These are phyloP conservation scores for Diachasma alloeum DNA, from an alignment of 1,140 invertebrate species.

Conservation along the genomic window DNA sequence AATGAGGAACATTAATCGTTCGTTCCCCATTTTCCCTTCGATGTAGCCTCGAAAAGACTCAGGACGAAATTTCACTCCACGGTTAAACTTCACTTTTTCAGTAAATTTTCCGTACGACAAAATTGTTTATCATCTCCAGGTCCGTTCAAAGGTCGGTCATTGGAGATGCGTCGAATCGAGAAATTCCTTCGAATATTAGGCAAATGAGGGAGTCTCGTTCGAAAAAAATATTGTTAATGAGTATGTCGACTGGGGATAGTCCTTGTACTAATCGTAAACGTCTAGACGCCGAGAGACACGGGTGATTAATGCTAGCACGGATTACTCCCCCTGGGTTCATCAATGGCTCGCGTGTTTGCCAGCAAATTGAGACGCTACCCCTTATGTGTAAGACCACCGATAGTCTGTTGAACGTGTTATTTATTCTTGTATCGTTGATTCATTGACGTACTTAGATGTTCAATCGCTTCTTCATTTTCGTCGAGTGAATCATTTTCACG, in stretches of 20 bases:
- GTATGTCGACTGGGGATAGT: not conserved
- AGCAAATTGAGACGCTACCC: not conserved
- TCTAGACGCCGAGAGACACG: conserved; percentile 2
- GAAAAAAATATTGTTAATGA: not conserved
- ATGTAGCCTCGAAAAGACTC: too few species aligned
- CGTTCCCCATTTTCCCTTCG: too few species aligned
- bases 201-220: not conserved
- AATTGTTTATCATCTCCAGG: too few species aligned
- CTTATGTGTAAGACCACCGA: not conserved
- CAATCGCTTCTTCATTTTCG: not conserved
- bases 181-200: not conserved
- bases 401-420: not conserved
- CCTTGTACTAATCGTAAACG: not conserved
- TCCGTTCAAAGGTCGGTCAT: not conserved
- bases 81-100: too few species aligned
- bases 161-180: not conserved
- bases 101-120: too few species aligned
- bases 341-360: not conserved
- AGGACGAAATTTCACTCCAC: too few species aligned
- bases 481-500: not conserved
- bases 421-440: not conserved
- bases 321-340: not conserved
- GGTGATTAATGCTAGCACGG: not conserved
- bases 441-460: not conserved
- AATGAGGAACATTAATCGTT: too few species aligned